Conservation (phyloP, 2,888 invertebrate genomes). For the Amiota mariae region DNA sequence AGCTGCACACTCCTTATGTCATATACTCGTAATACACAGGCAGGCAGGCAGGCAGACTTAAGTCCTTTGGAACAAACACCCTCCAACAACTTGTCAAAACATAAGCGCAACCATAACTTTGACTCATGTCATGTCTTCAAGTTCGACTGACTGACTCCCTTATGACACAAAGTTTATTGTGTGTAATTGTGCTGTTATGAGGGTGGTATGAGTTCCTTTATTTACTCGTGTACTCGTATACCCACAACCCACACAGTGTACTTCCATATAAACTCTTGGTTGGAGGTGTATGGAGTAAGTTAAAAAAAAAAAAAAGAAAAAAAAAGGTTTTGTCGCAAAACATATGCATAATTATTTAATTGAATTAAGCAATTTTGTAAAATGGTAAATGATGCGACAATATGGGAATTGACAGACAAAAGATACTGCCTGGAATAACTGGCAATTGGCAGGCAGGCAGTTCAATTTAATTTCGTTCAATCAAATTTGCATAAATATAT, state of each 20-base stretch:
- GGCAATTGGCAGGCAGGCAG: conserved; percentile 9
- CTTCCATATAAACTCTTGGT: too few species aligned
- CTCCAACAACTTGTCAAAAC: conserved; percentile 13
- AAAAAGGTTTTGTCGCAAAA: conserved; percentile 45
- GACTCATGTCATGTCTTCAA: conserved; percentile 19
- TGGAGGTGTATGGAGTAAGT: conserved; percentile 41
- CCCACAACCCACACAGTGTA: too few species aligned
- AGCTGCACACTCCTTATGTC: conserved; percentile 53
- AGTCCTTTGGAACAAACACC: conserved; percentile 48
- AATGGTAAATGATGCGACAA: conserved; percentile 69
- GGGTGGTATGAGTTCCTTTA: conserved; percentile 18
- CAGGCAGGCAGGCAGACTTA: conserved; percentile 50
- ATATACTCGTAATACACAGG: background rate
- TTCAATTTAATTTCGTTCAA: conserved; percentile 28
- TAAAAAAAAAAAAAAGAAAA: too few species aligned
- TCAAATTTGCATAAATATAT: conserved; percentile 64
- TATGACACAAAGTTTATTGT: conserved; percentile 59
- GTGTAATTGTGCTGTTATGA: conserved; percentile 50
- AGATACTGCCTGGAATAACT: background rate
- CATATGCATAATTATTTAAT: conserved; percentile 69
- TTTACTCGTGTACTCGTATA: conserved; percentile 25
- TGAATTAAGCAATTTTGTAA: conserved; percentile 71
- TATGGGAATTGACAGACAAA: conserved; percentile 41
- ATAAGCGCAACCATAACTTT: conserved; percentile 19
- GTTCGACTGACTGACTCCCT: conserved; percentile 17